Evolutionary conservation across 2,113 vertebrate species (phyloP).

Genomic region (Brachypodius melanocephalos): DNA sequence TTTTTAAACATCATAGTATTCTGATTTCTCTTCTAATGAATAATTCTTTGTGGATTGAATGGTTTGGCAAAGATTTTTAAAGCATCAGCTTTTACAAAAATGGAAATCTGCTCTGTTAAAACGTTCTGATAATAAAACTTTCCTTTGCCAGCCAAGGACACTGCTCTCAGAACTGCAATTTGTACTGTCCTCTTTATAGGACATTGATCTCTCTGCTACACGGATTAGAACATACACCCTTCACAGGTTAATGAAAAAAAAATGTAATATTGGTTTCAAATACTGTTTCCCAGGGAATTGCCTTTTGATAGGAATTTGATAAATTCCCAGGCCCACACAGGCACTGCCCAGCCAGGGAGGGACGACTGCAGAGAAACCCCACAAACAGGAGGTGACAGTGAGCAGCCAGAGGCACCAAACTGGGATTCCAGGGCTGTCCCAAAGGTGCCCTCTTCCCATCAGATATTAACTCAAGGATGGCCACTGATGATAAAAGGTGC

Average conservation of each 20-base stretch:
- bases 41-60: background rate
- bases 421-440: background rate
- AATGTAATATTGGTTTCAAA: background rate
- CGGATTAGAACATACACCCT: background rate
- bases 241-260: background rate
- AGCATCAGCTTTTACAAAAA: background rate
- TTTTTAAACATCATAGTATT: background rate
- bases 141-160: background rate
- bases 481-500: background rate
- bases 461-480: background rate
- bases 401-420: background rate
- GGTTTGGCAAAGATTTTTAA: background rate
- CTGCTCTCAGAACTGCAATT: background rate
- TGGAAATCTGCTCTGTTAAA: background rate
- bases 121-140: background rate
- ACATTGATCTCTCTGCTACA: background rate
- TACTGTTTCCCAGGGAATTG: background rate
- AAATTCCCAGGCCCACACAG: accelerated
- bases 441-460: background rate
- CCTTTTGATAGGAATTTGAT: background rate
- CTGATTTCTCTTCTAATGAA: background rate
- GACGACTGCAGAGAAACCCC: accelerated
- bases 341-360: background rate
- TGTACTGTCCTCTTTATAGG: background rate
- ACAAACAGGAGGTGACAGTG: accelerated